A percentile compares a stretch with the other conserved stretches of the same genome.
Evolutionary conservation across 1,140 invertebrate species (phyloP).

Genomic region (Drosophila cardini): DNA sequence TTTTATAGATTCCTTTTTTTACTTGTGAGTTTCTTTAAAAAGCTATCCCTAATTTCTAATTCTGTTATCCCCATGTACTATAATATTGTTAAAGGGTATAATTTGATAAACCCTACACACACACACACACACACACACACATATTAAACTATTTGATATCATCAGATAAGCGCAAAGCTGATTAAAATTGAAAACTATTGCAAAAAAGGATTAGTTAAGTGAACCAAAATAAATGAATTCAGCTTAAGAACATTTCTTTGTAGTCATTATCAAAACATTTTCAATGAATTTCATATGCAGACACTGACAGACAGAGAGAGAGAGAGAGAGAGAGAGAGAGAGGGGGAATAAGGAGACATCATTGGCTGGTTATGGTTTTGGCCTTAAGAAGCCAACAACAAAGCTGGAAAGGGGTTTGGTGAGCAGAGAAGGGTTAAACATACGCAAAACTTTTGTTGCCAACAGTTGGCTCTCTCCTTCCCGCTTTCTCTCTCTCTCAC

Average conservation of each 20-base stretch:
- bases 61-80: background rate
- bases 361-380: conserved; percentile 20
- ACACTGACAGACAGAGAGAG: background rate
- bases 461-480: conserved; percentile 9
- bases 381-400: conserved; percentile 2
- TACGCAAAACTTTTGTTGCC: conserved; percentile 59
- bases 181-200: conserved; percentile 82
- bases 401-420: background rate
- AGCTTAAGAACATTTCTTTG: conserved; percentile 80
- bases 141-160: conserved; percentile 11
- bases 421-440: conserved; percentile 26
- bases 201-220: conserved; percentile 81
- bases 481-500: no score
- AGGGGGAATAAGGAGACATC: background rate
- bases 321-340: conserved; percentile 3
- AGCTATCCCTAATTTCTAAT: no score
- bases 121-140: conserved; percentile 17
- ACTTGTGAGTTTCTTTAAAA: background rate
- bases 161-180: conserved; percentile 70
- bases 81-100: no score
- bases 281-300: conserved; percentile 68
- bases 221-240: conserved; percentile 83
- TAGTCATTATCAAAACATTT: conserved; percentile 78
- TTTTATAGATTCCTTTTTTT: background rate
- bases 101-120: conserved; percentile 51